Conservation (phyloP, 2,888 invertebrate species). For the Gandaritis pyraliata region DNA sequence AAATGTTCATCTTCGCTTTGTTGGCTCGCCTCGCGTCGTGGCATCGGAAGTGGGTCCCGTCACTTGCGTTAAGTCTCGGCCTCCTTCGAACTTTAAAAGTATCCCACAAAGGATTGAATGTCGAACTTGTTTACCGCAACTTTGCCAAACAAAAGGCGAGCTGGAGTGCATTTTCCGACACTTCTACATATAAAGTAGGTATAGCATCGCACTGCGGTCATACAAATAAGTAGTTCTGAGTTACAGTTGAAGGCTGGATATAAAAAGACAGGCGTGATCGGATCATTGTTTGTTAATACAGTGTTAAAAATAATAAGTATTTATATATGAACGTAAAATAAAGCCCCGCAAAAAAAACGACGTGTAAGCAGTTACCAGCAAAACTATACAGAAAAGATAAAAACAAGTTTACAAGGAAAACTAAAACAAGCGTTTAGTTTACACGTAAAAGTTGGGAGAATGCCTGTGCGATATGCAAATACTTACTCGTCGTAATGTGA, state of each 20-base stretch:
- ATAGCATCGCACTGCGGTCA: constrained; percentile 18
- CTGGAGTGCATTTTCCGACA: constrained; percentile 63
- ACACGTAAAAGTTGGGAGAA: constrained; percentile 21
- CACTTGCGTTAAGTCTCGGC: constrained; percentile 55
- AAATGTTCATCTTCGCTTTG: constrained; percentile 56
- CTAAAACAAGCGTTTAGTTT: constrained; percentile 18
- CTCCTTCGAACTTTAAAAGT: constrained; percentile 71
- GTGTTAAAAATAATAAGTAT: too few species aligned
- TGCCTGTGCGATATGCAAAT: constrained; percentile 36
- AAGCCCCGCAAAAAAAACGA: neutral
- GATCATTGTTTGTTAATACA: too few species aligned
- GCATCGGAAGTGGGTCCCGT: constrained; percentile 50
- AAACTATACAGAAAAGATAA: constrained; percentile 13
- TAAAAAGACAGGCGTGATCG: too few species aligned
- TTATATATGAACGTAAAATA: too few species aligned
- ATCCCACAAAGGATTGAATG: constrained; percentile 78
- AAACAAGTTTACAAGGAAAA: constrained; percentile 18
- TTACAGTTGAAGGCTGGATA: neutral
- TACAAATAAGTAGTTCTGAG: constrained; percentile 1
- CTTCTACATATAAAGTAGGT: constrained; percentile 45
- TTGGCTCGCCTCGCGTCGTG: constrained; percentile 45
- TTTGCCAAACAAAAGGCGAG: constrained; percentile 71
- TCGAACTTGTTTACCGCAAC: constrained; percentile 76
- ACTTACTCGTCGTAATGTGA: constrained; percentile 23
- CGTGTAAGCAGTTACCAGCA: neutral